These are phyloP conservation scores for Callitettix versicolor DNA, from an alignment of 1,140 invertebrate species.

Conservation along the genomic window DNA sequence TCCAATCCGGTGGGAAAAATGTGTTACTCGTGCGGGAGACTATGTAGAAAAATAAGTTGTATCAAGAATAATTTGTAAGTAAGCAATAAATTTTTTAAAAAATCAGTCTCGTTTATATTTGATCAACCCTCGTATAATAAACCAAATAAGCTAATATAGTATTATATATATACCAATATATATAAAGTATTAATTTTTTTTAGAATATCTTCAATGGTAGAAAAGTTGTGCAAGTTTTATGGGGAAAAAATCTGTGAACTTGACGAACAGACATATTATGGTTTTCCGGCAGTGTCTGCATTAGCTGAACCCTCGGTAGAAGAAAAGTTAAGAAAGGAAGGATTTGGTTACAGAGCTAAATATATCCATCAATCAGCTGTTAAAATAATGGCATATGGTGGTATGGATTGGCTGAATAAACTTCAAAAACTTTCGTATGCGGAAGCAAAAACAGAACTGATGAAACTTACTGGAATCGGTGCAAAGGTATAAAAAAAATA, in stretches of 20 bases:
- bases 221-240: conserved; percentile 75
- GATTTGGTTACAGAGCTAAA: conserved; percentile 87
- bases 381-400: conserved; percentile 53
- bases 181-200: too few relatives aligned
- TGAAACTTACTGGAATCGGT: conserved; percentile 74
- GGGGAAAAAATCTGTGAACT: conserved; percentile 61
- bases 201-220: conserved; percentile 84
- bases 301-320: conserved; percentile 55
- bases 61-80: too few relatives aligned
- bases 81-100: too few relatives aligned
- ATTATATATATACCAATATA: too few relatives aligned
- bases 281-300: conserved; percentile 66
- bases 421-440: conserved; percentile 57
- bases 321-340: conserved; percentile 55
- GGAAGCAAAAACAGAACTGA: conserved; percentile 60
- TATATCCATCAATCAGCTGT: conserved; percentile 68
- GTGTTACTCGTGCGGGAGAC: too few relatives aligned
- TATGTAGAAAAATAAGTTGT: too few relatives aligned
- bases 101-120: too few relatives aligned
- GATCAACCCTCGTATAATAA: too few relatives aligned
- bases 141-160: too few relatives aligned
- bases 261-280: conserved; percentile 55
- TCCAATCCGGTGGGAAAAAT: too few relatives aligned
- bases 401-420: conserved; percentile 55
- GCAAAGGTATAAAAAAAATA: conserved; percentile 53